phyloP scores from a whole-genome alignment of 2,113 vertebrate genomes.

The Dromas ardeola region DNA sequence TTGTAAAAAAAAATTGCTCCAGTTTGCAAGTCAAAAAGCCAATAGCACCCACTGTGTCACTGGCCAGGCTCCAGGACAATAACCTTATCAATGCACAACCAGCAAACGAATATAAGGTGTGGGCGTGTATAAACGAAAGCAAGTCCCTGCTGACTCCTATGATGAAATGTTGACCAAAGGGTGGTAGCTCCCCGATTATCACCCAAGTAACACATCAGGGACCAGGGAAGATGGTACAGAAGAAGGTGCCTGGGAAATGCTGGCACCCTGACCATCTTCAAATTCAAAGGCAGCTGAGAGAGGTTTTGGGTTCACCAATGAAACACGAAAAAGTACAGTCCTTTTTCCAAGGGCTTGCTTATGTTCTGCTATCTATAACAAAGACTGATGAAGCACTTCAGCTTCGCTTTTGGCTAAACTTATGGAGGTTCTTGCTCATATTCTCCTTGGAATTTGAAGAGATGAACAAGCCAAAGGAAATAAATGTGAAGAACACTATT shows the following conservation, averaged over 20 bases:
- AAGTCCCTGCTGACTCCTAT: neutral
- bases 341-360: neutral
- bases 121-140: neutral
- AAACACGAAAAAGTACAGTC: neutral
- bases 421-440: neutral
- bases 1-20: neutral
- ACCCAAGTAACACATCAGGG: neutral
- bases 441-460: neutral
- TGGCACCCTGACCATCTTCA: neutral
- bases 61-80: neutral
- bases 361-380: rapidly evolving
- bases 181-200: neutral
- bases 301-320: neutral
- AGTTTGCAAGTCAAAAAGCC: neutral
- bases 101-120: neutral
- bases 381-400: neutral
- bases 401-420: neutral
- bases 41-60: rapidly evolving
- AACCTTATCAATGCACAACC: neutral
- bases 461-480: neutral
- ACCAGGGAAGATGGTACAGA: rapidly evolving
- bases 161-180: neutral
- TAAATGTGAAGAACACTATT: neutral
- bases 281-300: neutral
- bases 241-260: neutral